phyloP scores from a whole-genome alignment of 64 coral and sea anemone genomes.

The Dendrophyllia cribrosa region DNA sequence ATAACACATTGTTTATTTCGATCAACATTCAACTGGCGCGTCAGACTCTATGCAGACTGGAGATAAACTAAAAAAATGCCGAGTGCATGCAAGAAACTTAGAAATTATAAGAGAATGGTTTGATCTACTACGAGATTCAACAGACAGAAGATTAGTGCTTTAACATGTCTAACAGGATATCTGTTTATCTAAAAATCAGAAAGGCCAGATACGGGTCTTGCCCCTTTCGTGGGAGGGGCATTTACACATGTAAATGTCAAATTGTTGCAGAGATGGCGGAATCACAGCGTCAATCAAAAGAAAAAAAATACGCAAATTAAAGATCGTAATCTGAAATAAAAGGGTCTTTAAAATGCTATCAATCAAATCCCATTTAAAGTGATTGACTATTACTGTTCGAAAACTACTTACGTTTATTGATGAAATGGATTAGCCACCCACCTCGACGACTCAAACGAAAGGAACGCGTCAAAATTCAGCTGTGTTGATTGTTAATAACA shows the following conservation, averaged over 20 bases:
- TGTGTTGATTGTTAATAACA: too few species aligned
- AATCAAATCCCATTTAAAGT: neutral
- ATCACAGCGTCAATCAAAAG: neutral
- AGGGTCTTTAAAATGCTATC: conserved; percentile 15
- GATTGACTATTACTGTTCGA: neutral
- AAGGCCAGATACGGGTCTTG: too few species aligned
- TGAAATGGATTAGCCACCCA: neutral
- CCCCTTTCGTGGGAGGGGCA: neutral
- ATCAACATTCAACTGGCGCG: neutral
- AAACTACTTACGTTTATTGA: conserved; percentile 1
- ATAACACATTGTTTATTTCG: conserved; percentile 7
- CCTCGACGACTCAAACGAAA: neutral
- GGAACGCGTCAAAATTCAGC: too few species aligned
- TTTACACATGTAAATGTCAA: neutral
- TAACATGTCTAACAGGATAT: too few species aligned
- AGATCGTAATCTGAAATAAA: conserved; percentile 1
- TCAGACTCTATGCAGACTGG: neutral
- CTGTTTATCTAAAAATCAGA: neutral
- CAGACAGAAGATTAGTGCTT: too few species aligned
- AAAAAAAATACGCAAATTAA: neutral
- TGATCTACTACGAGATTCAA: too few species aligned
- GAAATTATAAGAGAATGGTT: too few species aligned
- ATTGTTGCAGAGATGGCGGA: neutral
- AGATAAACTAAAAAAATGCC: too few species aligned
- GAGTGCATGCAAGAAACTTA: too few species aligned